Percentiles rank a stretch among this genome's conserved stretches.
Evolutionary conservation across 2,888 invertebrate species (phyloP).

Genomic region (Trachelus troglodyta): DNA sequence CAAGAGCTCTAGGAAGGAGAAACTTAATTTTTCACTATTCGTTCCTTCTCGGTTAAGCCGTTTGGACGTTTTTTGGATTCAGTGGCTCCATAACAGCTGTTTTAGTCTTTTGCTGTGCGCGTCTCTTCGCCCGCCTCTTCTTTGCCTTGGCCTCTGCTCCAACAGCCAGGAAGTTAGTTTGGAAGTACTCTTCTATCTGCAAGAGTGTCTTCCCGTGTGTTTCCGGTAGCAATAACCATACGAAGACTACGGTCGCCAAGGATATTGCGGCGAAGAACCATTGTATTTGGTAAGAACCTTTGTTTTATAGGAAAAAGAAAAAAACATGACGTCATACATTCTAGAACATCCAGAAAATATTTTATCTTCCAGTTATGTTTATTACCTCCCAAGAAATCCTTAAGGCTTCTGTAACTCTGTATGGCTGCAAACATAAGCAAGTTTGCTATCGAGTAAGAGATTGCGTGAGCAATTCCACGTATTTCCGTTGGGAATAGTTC

Average conservation of each 20-base stretch:
- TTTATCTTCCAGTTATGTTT: neutral
- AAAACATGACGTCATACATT: neutral
- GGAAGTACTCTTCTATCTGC: conserved; percentile 68
- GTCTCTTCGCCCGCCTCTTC: conserved; percentile 40
- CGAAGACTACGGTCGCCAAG: conserved; percentile 63
- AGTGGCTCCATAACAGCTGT: conserved; percentile 46
- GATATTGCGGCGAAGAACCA: conserved; percentile 71
- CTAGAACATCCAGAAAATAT: neutral
- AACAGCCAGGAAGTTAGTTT: conserved; percentile 57
- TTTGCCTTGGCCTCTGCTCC: conserved; percentile 50
- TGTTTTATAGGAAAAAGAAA: conserved; percentile 4
- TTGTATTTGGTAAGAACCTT: conserved; percentile 69
- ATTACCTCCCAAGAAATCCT: conserved; percentile 52
- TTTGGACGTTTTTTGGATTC: conserved; percentile 47
- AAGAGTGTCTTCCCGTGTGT: conserved; percentile 67
- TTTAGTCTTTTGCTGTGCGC: conserved; percentile 40
- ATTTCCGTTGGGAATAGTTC: conserved; percentile 74
- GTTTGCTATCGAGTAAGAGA: conserved; percentile 71
- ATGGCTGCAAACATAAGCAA: conserved; percentile 71
- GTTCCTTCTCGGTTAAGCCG: conserved; percentile 34
- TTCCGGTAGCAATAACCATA: conserved; percentile 67
- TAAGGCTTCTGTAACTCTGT: conserved; percentile 66
- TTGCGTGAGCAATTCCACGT: conserved; percentile 71
- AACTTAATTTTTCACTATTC: neutral
- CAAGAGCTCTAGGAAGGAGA: neutral